A percentile compares a stretch with the other conserved stretches of the same genome.
These are phyloP conservation scores for Oedothorax gibbosus DNA, from an alignment of 1,140 invertebrate species.

Conservation along the genomic window DNA sequence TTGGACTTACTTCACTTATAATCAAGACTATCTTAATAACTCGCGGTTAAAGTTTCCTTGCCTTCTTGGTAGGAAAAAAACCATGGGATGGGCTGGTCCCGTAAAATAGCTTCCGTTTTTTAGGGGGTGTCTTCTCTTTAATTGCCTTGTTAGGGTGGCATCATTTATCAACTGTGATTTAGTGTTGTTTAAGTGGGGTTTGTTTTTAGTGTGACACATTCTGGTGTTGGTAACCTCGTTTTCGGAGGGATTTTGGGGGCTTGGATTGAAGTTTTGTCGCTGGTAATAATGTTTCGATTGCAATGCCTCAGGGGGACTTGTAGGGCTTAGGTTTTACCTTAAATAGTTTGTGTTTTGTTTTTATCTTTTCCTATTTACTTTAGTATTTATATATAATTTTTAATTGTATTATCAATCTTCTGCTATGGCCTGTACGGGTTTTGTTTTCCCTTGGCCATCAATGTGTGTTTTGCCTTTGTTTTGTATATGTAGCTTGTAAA, in stretches of 20 bases:
- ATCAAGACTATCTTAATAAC: no score
- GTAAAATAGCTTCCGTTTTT: background rate
- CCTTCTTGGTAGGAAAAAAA: no score
- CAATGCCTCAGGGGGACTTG: background rate
- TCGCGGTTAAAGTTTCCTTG: no score
- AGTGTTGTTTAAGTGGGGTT: background rate
- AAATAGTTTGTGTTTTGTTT: no score
- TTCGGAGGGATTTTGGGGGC: slow-evolving; percentile 1
- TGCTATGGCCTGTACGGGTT: no score
- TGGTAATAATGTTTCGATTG: background rate
- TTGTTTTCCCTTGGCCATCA: no score
- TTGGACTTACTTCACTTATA: no score
- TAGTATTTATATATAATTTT: no score
- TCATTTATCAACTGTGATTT: slow-evolving; percentile 35
- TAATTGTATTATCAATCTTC: no score
- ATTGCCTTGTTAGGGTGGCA: background rate
- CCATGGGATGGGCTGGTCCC: no score
- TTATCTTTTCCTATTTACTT: no score
- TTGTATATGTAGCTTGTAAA: background rate
- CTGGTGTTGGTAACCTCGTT: slow-evolving; percentile 19
- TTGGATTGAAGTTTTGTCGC: background rate
- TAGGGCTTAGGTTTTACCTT: background rate
- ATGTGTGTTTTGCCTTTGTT: no score
- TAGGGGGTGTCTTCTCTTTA: slow-evolving; percentile 31
- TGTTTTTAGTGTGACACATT: slow-evolving; percentile 1